These are phyloP conservation scores for Dendrocincla tyrannina DNA, from an alignment of 2,797 vertebrate genomes.

Conservation along the genomic window DNA sequence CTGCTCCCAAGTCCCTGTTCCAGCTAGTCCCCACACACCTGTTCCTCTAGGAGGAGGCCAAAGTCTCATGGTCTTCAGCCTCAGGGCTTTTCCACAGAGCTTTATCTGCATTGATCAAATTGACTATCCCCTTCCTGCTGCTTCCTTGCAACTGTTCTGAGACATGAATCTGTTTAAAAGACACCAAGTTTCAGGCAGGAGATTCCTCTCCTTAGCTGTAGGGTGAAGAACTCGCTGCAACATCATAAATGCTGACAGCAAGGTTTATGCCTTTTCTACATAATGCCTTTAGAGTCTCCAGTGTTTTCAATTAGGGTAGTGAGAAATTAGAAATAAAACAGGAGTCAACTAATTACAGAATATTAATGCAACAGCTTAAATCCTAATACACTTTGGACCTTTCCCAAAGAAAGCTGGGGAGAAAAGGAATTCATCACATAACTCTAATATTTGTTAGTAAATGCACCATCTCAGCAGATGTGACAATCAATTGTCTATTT, in stretches of 20 bases:
- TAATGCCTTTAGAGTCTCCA: background rate
- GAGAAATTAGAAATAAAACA: background rate
- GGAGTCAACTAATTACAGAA: background rate
- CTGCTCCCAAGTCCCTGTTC: background rate
- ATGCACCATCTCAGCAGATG: background rate
- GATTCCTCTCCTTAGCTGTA: background rate
- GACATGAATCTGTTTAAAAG: background rate
- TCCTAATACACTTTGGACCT: background rate
- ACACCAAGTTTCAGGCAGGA: background rate
- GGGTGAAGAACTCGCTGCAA: background rate
- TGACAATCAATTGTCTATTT: background rate
- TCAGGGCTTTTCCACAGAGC: background rate
- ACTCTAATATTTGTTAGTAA: background rate
- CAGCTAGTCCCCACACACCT: background rate
- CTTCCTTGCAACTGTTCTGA: background rate
- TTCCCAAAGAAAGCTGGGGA: background rate
- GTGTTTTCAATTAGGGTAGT: background rate
- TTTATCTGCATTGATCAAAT: background rate
- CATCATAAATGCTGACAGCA: background rate
- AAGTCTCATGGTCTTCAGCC: background rate
- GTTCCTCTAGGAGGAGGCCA: background rate
- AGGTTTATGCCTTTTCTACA: background rate
- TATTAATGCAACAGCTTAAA: background rate
- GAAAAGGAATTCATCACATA: background rate
- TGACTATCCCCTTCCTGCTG: background rate